Evolutionary conservation across 2,113 vertebrate species (phyloP).

Genomic region (Lasiurus cinereus): DNA sequence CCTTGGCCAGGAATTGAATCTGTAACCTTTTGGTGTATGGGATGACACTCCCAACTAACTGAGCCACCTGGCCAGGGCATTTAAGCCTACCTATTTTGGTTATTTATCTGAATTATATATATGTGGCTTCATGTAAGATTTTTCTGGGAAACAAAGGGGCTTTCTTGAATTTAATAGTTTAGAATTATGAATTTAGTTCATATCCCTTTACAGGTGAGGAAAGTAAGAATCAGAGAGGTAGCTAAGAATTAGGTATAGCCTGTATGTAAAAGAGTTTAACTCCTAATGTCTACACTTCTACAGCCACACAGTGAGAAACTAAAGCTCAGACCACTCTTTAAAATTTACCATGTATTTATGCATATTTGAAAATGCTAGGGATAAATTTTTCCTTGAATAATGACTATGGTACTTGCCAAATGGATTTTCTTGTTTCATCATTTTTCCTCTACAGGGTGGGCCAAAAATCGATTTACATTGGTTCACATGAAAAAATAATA

Average conservation of each 20-base stretch:
- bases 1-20: not conserved
- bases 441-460: not conserved
- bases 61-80: not conserved
- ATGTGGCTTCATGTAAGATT: not conserved
- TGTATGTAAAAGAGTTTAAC: not conserved
- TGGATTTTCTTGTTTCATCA: not conserved
- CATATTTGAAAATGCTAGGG: not conserved
- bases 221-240: not conserved
- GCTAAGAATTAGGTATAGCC: not conserved
- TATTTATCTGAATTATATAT: slow-evolving; percentile 21
- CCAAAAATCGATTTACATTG: not conserved
- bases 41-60: not conserved
- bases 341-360: not conserved
- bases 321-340: not conserved
- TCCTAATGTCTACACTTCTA: not conserved
- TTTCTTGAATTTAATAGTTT: slow-evolving; percentile 49
- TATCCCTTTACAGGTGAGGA: not conserved
- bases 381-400: not conserved
- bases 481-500: not conserved
- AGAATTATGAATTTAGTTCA: not conserved
- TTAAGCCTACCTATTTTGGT: not conserved
- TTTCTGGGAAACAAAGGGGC: not conserved
- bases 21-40: not conserved
- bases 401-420: not conserved
- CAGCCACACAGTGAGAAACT: not conserved